These are phyloP conservation scores for Danaus chrysippus DNA, from an alignment of 2,888 invertebrate genomes.

Conservation along the genomic window DNA sequence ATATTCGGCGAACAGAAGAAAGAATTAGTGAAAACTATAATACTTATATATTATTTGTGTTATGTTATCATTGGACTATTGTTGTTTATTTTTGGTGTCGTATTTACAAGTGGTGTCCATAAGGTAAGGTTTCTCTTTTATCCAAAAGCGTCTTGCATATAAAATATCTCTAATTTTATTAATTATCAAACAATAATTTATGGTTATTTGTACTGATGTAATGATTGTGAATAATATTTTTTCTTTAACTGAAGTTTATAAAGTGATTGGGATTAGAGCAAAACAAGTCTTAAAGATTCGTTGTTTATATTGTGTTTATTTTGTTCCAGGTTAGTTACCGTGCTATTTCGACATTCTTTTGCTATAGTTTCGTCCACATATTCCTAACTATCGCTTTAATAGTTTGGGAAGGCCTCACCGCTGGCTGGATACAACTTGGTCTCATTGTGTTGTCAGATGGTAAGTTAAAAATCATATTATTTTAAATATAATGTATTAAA, in stretches of 20 bases:
- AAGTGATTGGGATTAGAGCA: neutral
- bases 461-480: constrained; percentile 37
- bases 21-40: constrained; percentile 49
- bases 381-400: constrained; percentile 63
- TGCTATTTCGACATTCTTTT: constrained; percentile 66
- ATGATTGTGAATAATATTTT: neutral
- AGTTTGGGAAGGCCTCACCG: constrained; percentile 63
- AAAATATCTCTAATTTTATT: neutral
- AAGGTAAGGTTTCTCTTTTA: constrained; percentile 43
- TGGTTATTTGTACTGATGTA: neutral
- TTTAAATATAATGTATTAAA: no score
- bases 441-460: constrained; percentile 58
- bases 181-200: no score
- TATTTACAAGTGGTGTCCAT: constrained; percentile 64
- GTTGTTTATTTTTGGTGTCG: constrained; percentile 54
- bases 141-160: neutral
- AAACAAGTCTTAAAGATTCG: constrained; percentile 7
- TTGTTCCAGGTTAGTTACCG: constrained; percentile 62
- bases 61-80: constrained; percentile 57
- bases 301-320: constrained; percentile 8
- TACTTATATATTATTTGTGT: constrained; percentile 55
- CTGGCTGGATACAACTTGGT: constrained; percentile 66
- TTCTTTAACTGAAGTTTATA: neutral
- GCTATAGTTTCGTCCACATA: constrained; percentile 68
- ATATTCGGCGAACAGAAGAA: constrained; percentile 59